A percentile compares a stretch with the other conserved stretches of the same genome.
These are phyloP conservation scores for Chymomyza caudatula DNA, from an alignment of 2,888 invertebrate species.

Conservation along the genomic window DNA sequence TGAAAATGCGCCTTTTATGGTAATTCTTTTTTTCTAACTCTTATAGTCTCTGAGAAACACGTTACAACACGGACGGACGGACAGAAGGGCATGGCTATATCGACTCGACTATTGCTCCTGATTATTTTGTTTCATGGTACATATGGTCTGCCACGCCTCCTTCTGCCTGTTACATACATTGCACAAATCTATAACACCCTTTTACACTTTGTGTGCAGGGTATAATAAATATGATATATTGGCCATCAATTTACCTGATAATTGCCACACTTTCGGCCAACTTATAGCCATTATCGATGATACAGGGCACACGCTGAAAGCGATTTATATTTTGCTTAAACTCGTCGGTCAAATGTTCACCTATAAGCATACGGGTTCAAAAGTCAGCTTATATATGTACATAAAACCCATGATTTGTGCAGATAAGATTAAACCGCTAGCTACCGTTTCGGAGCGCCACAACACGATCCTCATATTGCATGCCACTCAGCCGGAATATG, in stretches of 20 bases:
- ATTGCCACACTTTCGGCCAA: slow-evolving; percentile 85
- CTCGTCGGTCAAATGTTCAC: slow-evolving; percentile 82
- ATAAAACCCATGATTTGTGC: not conserved
- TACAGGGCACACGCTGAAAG: slow-evolving; percentile 83
- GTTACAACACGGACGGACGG: too few relatives aligned
- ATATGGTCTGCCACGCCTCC: too few relatives aligned
- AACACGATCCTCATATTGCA: slow-evolving; percentile 82
- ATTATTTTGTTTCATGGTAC: too few relatives aligned
- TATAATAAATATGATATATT: not conserved
- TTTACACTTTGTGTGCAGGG: too few relatives aligned
- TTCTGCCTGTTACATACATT: too few relatives aligned
- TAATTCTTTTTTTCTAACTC: too few relatives aligned
- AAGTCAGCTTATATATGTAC: not conserved
- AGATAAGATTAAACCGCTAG: not conserved
- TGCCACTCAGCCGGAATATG: slow-evolving; percentile 82
- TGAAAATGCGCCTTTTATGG: too few relatives aligned
- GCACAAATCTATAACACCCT: too few relatives aligned
- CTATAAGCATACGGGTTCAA: slow-evolving; percentile 61
- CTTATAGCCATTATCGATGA: slow-evolving; percentile 84
- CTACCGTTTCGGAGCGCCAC: slow-evolving; percentile 83
- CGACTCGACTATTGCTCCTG: too few relatives aligned
- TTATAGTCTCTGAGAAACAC: too few relatives aligned
- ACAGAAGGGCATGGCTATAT: too few relatives aligned
- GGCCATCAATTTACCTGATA: slow-evolving; percentile 79
- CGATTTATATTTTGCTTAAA: slow-evolving; percentile 80